Conservation (phyloP, 2,888 invertebrate genomes). For the Panzeria rudis region DNA sequence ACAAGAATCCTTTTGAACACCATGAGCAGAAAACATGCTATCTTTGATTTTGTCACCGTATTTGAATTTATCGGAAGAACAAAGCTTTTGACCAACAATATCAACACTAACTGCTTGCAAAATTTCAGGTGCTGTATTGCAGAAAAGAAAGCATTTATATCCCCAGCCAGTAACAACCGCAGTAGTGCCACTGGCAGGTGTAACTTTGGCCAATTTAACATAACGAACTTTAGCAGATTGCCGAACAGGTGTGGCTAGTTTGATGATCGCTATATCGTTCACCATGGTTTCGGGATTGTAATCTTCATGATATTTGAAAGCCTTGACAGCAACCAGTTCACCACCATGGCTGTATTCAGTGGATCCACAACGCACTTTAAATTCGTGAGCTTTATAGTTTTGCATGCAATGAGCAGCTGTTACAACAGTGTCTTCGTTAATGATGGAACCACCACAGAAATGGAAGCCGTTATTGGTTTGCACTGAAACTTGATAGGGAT, state of each 20-base stretch:
- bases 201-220: slow-evolving; percentile 76
- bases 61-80: slow-evolving; percentile 73
- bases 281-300: slow-evolving; percentile 80
- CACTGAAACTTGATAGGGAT: slow-evolving; percentile 84
- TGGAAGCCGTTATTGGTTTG: slow-evolving; percentile 78
- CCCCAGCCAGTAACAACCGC: slow-evolving; percentile 83
- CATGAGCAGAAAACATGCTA: slow-evolving; percentile 79
- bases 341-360: slow-evolving; percentile 80
- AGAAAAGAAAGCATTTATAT: slow-evolving; percentile 77
- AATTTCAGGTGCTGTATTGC: slow-evolving; percentile 69
- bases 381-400: slow-evolving; percentile 65
- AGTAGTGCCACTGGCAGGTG: slow-evolving; percentile 76
- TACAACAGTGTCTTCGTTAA: slow-evolving; percentile 79
- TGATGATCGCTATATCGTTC: slow-evolving; percentile 83
- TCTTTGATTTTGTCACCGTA: slow-evolving; percentile 74
- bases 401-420: slow-evolving; percentile 84
- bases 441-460: slow-evolving; percentile 84
- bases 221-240: slow-evolving; percentile 74
- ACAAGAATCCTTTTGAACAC: slow-evolving; percentile 80
- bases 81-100: slow-evolving; percentile 73
- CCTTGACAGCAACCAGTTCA: slow-evolving; percentile 78
- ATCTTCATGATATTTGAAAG: slow-evolving; percentile 77
- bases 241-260: slow-evolving; percentile 78
- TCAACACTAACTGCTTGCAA: slow-evolving; percentile 76
- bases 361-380: slow-evolving; percentile 82